Base-by-base conservation (phyloP, 1,140 invertebrate species). In the Cecropterus lyciades region DNA sequence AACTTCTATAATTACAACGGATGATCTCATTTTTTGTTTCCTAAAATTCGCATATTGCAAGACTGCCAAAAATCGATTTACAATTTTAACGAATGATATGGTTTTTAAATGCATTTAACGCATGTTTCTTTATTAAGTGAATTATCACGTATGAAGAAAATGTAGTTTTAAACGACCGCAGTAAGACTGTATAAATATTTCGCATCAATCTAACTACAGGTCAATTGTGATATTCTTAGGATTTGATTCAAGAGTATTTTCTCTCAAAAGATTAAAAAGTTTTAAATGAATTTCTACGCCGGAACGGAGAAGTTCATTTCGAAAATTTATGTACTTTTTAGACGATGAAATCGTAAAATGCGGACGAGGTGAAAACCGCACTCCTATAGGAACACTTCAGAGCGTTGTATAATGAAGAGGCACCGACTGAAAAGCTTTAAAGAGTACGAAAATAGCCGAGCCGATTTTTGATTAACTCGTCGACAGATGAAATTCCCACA, bases 401-500 rank as follows among this genome's bases (percentile, higher is more conserved):
- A 60, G 16, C 57, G 20, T 14, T 51, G 59, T 51, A 62, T 51
- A 62, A 62, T 62, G 45, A 51, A 51, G 46, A 62, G 46, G 59
- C 59, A 40, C 46, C 46, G 30, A 51, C 59, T 46, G 59, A 51
- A 16, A 62, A 14, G 46, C 30, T 62, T 62, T 62, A 20, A 40
- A 48, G 27, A 15, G 57, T 62, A 62, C 59, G 16, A 51, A 62
- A 62, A 62, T 49, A 62, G 8, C 59, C 15, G 10, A 40, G 30
- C 30, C 30, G 30, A 62, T 62, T 62, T 62, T 51, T 62, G 46
- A 62, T 62, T 48, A 49, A 51, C 46, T 62, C 30, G 16, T 62
- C 46, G 46, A 62, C 30, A 62, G 59, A 46, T 62, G 57, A 62
- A 40, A 62, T 49, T 62, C 46, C 11, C 30, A 40, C 45, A 2